Evolutionary conservation across 2,113 vertebrate genomes (phyloP).

Genomic region (Dromiciops gliroides): DNA sequence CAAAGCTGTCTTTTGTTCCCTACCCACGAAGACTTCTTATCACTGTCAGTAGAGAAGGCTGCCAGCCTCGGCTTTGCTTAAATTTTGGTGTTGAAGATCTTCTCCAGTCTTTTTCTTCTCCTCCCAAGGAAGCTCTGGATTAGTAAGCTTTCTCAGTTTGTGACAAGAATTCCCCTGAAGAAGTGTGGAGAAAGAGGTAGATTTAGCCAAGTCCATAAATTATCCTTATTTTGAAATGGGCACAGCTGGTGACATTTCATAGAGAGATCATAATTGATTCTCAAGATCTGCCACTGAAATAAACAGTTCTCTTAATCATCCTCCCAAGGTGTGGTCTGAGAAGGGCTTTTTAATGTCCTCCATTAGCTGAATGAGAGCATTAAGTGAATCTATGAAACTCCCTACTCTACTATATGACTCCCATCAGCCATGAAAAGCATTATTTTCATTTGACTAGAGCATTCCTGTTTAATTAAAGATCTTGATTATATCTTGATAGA

Average conservation of each 20-base stretch:
- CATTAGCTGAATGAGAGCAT: background rate
- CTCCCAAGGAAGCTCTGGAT: background rate
- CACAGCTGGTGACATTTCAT: background rate
- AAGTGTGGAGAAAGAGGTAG: background rate
- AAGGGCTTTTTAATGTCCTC: background rate
- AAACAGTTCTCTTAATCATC: background rate
- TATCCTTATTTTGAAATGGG: background rate
- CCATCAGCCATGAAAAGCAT: background rate
- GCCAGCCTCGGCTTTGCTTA: background rate
- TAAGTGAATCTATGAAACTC: background rate
- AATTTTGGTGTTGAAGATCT: background rate
- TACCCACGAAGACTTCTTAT: background rate
- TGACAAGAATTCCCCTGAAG: background rate
- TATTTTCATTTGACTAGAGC: background rate
- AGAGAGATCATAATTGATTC: background rate
- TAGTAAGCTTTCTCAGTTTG: background rate
- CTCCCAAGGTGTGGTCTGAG: background rate
- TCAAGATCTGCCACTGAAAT: background rate
- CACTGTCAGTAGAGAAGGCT: background rate
- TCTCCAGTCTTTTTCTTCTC: background rate
- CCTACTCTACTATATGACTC: background rate
- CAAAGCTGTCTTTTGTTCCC: background rate
- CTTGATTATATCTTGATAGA: background rate
- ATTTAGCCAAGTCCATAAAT: background rate
- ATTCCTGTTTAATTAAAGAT: background rate